Evolutionary conservation across 2,113 vertebrate species (phyloP).

Genomic region (Procavia capensis): DNA sequence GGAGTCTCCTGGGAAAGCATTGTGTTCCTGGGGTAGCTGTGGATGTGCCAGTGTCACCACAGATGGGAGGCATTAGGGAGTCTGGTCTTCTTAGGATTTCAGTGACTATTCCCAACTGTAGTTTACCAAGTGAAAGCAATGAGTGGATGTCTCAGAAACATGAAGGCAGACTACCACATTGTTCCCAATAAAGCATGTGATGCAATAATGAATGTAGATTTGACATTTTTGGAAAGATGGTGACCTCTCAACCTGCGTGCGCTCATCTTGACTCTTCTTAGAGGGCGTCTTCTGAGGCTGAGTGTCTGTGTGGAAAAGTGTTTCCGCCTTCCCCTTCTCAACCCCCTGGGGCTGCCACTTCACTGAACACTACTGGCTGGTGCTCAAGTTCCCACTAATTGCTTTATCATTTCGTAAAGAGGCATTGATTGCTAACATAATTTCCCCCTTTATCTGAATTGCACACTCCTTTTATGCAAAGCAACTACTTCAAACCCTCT

Average conservation of each 20-base stretch:
- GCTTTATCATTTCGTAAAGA: constrained; percentile 68
- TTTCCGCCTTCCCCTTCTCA: neutral
- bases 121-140: neutral
- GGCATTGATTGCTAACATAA: constrained; percentile 64
- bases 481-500: constrained; percentile 40
- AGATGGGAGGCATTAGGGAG: neutral
- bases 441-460: constrained; percentile 58
- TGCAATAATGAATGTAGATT: neutral
- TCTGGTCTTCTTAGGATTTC: neutral
- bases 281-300: neutral
- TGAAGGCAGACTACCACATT: rapidly evolving
- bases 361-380: neutral
- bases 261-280: neutral
- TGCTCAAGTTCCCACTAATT: constrained; percentile 42
- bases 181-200: neutral
- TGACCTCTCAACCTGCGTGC: neutral
- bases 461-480: constrained; percentile 46
- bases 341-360: neutral
- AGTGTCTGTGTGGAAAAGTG: neutral
- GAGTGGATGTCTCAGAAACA: neutral
- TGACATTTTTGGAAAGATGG: neutral
- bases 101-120: neutral
- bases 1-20: neutral
- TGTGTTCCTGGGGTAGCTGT: neutral
- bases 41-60: neutral